These are phyloP conservation scores for Stegana nigrithorax DNA, from an alignment of 2,888 invertebrate genomes.

Conservation along the genomic window DNA sequence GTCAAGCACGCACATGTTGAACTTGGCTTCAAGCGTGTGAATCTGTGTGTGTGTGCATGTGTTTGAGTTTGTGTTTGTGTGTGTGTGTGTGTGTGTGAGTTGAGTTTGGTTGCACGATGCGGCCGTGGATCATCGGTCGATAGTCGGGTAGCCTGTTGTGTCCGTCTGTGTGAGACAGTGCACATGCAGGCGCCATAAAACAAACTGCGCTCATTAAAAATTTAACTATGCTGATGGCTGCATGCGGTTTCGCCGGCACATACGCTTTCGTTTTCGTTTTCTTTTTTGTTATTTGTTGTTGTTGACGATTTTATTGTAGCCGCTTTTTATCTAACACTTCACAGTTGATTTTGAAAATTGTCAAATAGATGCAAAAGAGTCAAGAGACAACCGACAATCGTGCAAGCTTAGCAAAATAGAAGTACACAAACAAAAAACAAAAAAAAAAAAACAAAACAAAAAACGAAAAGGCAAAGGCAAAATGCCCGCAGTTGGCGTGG, in stretches of 20 bases:
- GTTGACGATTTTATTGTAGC: neutral
- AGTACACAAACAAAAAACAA: neutral
- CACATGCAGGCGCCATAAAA: slow-evolving; percentile 14
- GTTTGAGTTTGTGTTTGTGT: neutral
- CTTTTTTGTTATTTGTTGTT: slow-evolving; percentile 9
- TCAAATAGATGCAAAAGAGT: no score
- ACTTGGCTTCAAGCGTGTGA: neutral
- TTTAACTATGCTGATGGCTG: slow-evolving; percentile 22
- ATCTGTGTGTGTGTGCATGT: neutral
- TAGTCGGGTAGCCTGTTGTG: no score
- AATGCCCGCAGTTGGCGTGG: neutral
- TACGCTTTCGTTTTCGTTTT: neutral
- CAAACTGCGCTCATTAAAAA: slow-evolving; percentile 33
- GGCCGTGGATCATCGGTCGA: no score
- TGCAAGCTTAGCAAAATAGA: neutral
- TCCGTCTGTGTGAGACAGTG: neutral
- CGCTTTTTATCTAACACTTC: slow-evolving; percentile 9
- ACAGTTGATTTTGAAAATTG: slow-evolving; percentile 18
- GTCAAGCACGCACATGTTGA: neutral
- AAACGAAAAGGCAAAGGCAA: neutral
- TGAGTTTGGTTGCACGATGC: no score
- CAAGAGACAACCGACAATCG: no score
- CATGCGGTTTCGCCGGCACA: neutral
- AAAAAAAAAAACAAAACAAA: neutral
- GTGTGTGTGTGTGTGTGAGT: neutral